Base-by-base conservation (phyloP, 2,888 invertebrate genomes). In the Hypselothyrea guttata region DNA sequence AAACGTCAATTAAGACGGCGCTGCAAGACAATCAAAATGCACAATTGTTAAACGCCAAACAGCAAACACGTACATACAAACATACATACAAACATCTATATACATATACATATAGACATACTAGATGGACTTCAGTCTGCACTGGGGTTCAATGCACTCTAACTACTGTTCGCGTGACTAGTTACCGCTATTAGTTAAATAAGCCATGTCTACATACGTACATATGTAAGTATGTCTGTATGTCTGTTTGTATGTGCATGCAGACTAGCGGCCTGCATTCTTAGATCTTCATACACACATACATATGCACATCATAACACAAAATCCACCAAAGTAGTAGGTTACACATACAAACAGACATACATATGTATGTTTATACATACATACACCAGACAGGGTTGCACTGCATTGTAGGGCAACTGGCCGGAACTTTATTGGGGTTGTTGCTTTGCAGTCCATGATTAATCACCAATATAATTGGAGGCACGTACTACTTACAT, bases 1-100 rank as follows among this genome's bases (percentile, higher is more conserved):
- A 60, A 70, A 55, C 54, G 62, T 67, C 66, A 66, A 73, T 72
- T 73, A 72, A 69, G 72, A 52, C 44, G 51, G 63, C n/a, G n/a
- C 61, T 54, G 58, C 58, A 62, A 67, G 62, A 56, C 74, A 74
- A 79, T 83, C 68, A 79, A 79, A 74, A 77, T 81, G 66, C 63
- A 74, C 71, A 58, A 58, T 53, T 57, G 57, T 59, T 73, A 57
- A 60, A 64, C 64, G 47, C 51, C 33, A 35, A 49, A 49, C 42
- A 40, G 22, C 22, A 22, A 22, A 5, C 22, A 22, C 22, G 22
- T 22, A 22, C n/a, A n/a, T n/a, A n/a, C n/a, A n/a, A n/a, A n/a
- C n/a, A n/a, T n/a, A n/a, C n/a, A n/a, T n/a, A n/a, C n/a, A n/a
- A n/a, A n/a, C n/a, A n/a, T n/a, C n/a, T n/a, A n/a, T n/a, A n/a